Evolutionary conservation across 2,888 invertebrate genomes (phyloP), one percentile per base, ranked within the genome.

Genomic region (Panopea generosa): DNA sequence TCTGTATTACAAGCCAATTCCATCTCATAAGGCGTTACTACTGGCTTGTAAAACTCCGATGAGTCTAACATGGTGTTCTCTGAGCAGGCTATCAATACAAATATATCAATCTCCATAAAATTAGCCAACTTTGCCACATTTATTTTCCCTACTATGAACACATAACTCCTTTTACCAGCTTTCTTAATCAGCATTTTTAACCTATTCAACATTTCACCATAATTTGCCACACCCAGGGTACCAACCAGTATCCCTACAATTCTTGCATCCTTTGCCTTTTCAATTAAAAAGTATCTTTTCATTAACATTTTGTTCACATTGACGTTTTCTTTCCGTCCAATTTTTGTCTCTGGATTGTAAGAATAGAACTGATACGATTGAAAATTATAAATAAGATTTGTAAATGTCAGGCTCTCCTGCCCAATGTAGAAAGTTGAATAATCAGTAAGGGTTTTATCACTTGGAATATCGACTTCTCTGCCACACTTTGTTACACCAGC

Each of bases 61-160:
- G 95, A 96, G 89, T 96, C 96, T 47, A 98, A 94, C 80, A 94
- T 84, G 20, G 96, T 96, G 89, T 96, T 98, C 93, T 98, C 97
- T 1, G 98, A 95, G 91, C 99, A 99, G 0, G 98, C 96, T 61
- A 99, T 95, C 87, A 97, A 94, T 0, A 98, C 96, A 93, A 97
- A 99, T 50, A 96, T 95, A 89, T 99, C 98, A 80, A 99, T 91
- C 68, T 97, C 97, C 66, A 96, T 95, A 92, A 99, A 98, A 93
- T 99, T 99, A 0, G 98, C 98, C 75, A 99, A 93, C 93, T 99
- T 99, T 0, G 97, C 96, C 14, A 97, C 96, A 93, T 97, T 99
- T 2, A 98, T 96, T 92, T 98, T 98, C 4, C 99, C 99, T 63
- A 99, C 97, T 26, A 96, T 97, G 66, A 99, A 95, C 53, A 97